phyloP scores from a whole-genome alignment of 2,888 invertebrate species.

The Schizaphis graminum region DNA sequence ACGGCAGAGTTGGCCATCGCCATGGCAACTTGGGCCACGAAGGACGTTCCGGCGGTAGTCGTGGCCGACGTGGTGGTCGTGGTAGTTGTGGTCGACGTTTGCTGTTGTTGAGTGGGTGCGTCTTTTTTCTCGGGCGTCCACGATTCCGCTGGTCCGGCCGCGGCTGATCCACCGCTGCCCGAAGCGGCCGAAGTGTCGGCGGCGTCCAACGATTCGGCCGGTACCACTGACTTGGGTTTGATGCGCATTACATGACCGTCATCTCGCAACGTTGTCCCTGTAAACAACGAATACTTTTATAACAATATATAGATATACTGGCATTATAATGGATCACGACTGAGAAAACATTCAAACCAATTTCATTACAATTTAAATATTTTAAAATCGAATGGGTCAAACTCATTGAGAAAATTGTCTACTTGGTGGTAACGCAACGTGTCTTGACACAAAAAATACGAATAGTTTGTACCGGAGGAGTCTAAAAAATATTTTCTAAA shows the following conservation, averaged over 20 bases:
- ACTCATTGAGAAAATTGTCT: background rate
- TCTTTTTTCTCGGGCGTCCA: constrained; percentile 63
- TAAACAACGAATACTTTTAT: background rate
- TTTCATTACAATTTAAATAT: background rate
- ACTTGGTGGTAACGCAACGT: background rate
- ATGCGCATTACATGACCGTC: constrained; percentile 59
- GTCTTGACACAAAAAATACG: background rate
- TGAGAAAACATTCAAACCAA: background rate
- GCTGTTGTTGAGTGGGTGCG: constrained; percentile 30
- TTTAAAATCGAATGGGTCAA: background rate
- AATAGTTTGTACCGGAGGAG: background rate
- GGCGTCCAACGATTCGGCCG: constrained; percentile 65
- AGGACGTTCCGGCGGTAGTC: constrained; percentile 67
- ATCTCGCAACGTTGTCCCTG: constrained; percentile 57
- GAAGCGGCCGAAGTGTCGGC: constrained; percentile 63
- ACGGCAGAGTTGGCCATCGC: constrained; percentile 27
- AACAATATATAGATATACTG: background rate
- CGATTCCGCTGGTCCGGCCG: constrained; percentile 29
- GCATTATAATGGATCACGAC: background rate
- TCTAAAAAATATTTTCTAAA: background rate
- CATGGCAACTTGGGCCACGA: constrained; percentile 25
- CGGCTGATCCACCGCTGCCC: constrained; percentile 23
- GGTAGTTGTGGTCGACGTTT: constrained; percentile 65
- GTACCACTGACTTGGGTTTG: constrained; percentile 54
- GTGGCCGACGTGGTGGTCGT: constrained; percentile 60